Evolutionary conservation across 1,140 invertebrate genomes (phyloP).

Genomic region (Drosophila mauritiana): DNA sequence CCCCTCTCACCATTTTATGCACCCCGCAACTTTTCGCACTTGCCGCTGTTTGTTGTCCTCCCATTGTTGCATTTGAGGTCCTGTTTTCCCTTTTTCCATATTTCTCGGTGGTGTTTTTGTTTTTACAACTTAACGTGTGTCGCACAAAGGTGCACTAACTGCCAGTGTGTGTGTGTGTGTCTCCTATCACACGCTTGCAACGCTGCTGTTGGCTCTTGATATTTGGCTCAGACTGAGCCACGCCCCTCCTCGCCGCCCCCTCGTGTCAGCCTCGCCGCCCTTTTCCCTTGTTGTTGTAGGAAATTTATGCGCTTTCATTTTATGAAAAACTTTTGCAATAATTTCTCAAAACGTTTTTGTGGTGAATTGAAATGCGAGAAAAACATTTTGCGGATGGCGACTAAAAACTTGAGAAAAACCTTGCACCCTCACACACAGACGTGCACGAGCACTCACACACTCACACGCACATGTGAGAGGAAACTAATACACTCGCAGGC

Average conservation of each 20-base stretch:
- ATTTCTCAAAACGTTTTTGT: constrained; percentile 84
- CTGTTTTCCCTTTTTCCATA: constrained; percentile 15
- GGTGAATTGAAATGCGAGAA: constrained; percentile 84
- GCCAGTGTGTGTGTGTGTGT: constrained; percentile 23
- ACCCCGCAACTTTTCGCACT: constrained; percentile 51
- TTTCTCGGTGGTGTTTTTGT: constrained; percentile 48
- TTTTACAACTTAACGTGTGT: constrained; percentile 81
- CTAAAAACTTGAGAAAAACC: constrained; percentile 83
- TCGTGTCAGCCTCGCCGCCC: background rate
- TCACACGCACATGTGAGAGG: constrained; percentile 29
- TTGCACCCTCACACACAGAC: constrained; percentile 46
- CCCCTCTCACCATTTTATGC: constrained; percentile 32
- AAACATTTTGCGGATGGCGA: constrained; percentile 84
- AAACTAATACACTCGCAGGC: constrained; percentile 67
- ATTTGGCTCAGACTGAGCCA: constrained; percentile 62
- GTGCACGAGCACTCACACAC: constrained; percentile 12
- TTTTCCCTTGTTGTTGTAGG: constrained; percentile 55
- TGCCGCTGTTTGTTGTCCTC: constrained; percentile 35
- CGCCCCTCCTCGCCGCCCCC: background rate
- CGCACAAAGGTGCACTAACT: constrained; percentile 75
- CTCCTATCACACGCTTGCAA: constrained; percentile 70
- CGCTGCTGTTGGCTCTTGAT: constrained; percentile 69
- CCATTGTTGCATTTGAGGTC: constrained; percentile 29
- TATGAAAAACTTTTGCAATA: constrained; percentile 84
- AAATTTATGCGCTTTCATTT: constrained; percentile 84